A percentile compares a stretch with the other conserved stretches of the same genome.
Evolutionary conservation across 2,797 vertebrate genomes (phyloP).

Genomic region (Xiphorhynchus erythropygius): DNA sequence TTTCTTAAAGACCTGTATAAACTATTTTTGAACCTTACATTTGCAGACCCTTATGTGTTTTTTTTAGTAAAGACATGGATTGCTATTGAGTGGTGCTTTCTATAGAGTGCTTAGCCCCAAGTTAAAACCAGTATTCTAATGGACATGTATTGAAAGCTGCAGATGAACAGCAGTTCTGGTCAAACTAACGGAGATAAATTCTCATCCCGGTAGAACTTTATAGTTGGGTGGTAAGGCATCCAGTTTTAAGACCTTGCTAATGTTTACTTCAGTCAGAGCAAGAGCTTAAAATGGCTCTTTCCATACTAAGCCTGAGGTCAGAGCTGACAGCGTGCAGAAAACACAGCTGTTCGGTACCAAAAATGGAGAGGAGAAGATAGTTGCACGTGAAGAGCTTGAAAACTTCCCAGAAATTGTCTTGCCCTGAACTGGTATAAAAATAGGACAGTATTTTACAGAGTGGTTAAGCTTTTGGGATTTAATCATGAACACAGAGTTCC

Average conservation of each 20-base stretch:
- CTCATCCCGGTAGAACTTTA: not conserved
- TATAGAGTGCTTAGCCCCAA: not conserved
- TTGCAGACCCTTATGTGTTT: not conserved
- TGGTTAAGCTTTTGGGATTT: not conserved
- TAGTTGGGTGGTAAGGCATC: not conserved
- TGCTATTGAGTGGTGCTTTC: not conserved
- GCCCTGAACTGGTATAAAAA: not conserved
- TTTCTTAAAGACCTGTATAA: not conserved
- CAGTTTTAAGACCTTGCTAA: not conserved
- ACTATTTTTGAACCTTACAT: not conserved
- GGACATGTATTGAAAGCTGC: not conserved
- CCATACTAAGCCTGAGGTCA: conserved; percentile 44
- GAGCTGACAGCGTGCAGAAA: conserved; percentile 62
- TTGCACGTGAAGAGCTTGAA: not conserved
- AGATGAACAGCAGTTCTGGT: not conserved
- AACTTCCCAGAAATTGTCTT: not conserved
- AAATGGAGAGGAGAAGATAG: not conserved
- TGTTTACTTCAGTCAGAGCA: not conserved
- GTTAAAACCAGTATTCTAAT: not conserved
- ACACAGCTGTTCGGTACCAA: not conserved
- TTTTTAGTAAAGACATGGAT: not conserved
- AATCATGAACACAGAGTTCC: not conserved
- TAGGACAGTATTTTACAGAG: not conserved
- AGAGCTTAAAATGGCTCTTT: conserved; percentile 35
- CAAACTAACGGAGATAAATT: not conserved